Evolutionary conservation across 1,140 invertebrate species (phyloP), one percentile per base, ranked within the genome.

Genomic region (Drosophila pallidifrons): DNA sequence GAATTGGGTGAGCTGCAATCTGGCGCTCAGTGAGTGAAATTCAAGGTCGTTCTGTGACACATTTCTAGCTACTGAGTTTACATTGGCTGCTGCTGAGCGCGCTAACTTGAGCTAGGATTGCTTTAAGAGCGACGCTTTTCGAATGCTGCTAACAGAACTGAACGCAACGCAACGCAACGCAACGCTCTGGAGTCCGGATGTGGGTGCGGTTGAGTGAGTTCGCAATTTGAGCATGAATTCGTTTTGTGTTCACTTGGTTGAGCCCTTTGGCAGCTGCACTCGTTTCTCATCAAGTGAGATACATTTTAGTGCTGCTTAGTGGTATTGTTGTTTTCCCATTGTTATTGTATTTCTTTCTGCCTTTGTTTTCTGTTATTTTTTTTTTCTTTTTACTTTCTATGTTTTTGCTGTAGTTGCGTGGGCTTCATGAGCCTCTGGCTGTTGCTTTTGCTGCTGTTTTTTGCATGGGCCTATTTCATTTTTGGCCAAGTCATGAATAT

Each of bases 41-140:
- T 89, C 85, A 89, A 89, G 85, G 85, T 89, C 85, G 74, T 89
- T 67, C 49, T 59, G 72, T 89, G 85, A 81, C 85, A 89, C 78
- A 89, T 81, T 89, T 89, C 65, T 69, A 79, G 80, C 70, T 83
- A 64, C 72, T 13, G 52, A 70, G 63, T 41, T 75, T 65, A 80
- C 77, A 80, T 75, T 81, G 78, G 78, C 76, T 75, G 61, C 51
- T 47, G 77, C 61, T 76, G 52, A 54, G 68, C 32, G 68, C 32
- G 41, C 5, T 7, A 46, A 32, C 32, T 63, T 75, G 55, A 30
- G 52, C 41, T 58, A 28, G 20, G 55, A 32, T 58, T 47, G 55
- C 55, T 59, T 67, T 47, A 8, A 43, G 47, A 65, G 73, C 38
- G 67, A 32, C 13, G 55, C 49, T n/a, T 4, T 20, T 20, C 3